A percentile compares a stretch with the other conserved stretches of the same genome.
phyloP scores from a whole-genome alignment of 2,797 vertebrate species.

The Thunnus albacares region DNA sequence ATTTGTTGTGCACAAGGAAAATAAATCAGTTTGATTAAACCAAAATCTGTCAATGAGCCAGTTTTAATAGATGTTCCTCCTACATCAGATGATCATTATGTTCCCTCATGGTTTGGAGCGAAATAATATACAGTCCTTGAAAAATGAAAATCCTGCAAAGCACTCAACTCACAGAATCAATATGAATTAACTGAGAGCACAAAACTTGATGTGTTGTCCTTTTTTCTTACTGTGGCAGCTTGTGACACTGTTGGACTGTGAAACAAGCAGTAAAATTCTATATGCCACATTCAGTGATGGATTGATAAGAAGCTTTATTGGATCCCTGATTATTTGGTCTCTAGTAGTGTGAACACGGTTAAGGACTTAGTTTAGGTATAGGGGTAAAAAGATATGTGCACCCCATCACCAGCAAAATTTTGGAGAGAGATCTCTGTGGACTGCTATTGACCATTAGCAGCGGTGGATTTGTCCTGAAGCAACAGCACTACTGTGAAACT shows the following conservation, averaged over 20 bases:
- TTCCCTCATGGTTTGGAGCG: too few species aligned
- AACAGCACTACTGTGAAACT: too few species aligned
- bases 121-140: too few species aligned
- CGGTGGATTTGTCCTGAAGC: too few species aligned
- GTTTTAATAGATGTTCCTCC: too few species aligned
- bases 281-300: background rate
- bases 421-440: too few species aligned
- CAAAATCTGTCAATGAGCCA: too few species aligned
- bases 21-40: too few species aligned
- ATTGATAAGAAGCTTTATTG: background rate
- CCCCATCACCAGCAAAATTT: background rate
- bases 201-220: background rate
- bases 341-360: background rate
- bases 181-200: conserved; percentile 6
- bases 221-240: background rate
- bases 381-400: too few species aligned
- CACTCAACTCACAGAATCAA: background rate
- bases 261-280: background rate
- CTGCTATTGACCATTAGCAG: too few species aligned
- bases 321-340: background rate
- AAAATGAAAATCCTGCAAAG: conserved; percentile 11
- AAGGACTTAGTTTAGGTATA: background rate
- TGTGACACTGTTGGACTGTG: background rate
- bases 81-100: too few species aligned
- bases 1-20: background rate